Conservation (phyloP, 2,888 invertebrate genomes). For the Herminia tarsipennalis region DNA sequence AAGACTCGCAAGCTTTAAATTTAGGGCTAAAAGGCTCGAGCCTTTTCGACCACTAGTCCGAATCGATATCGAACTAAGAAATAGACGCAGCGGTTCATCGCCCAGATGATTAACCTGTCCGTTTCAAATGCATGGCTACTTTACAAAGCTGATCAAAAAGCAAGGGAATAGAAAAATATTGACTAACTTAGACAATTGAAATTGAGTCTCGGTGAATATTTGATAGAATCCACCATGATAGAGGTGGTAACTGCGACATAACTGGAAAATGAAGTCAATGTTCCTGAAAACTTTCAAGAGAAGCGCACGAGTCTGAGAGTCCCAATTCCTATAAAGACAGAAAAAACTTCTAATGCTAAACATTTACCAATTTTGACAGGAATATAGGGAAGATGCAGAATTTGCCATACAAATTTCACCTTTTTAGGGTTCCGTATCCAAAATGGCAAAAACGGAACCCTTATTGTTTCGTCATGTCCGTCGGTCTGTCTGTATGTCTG, state of each 20-base stretch:
- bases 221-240: background rate
- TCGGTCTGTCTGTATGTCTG: too few species aligned
- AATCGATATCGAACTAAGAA: too few species aligned
- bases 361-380: background rate
- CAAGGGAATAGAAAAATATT: background rate
- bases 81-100: background rate
- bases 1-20: too few species aligned
- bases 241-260: background rate
- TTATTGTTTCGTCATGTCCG: too few species aligned
- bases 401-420: constrained; percentile 1
- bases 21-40: too few species aligned
- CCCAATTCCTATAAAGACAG: background rate
- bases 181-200: background rate
- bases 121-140: background rate
- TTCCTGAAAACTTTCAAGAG: background rate
- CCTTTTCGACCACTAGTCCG: too few species aligned
- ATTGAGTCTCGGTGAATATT: background rate
- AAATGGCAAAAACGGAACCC: too few species aligned
- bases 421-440: too few species aligned
- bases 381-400: background rate
- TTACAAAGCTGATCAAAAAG: background rate
- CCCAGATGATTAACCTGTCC: background rate
- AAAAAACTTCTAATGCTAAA: background rate
- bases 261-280: background rate
- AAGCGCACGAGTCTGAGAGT: background rate